Base-by-base conservation (phyloP, 2,113 vertebrate species). In the Pangasianodon gigas region DNA sequence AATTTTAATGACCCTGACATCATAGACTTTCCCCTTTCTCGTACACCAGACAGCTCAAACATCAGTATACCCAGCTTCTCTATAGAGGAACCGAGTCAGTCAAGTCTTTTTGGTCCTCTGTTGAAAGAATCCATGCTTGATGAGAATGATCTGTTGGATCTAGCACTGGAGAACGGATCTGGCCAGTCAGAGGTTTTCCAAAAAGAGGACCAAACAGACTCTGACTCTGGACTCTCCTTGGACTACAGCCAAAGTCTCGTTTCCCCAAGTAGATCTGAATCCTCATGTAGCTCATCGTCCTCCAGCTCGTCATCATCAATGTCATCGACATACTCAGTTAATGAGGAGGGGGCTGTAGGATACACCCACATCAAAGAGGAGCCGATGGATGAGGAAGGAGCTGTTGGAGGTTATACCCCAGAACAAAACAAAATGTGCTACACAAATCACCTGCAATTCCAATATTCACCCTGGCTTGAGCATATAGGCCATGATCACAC, bases 171-270 rank as follows among this genome's bases (percentile, higher is more conserved):
- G 89, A 97, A 98, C 90, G 97, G 96, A 14, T 97, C 98, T 90
- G 96, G 96, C 92, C 96, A 96, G 0, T 95, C 97, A 90, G 96
- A 97, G 94, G 96, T 95, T 69, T 96, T 96, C 21, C 96, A 96
- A 93, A 95, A 97, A 21, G 96, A 97, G 4, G 91, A 91, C 41
- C 93, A 94, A 88, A 96, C 96, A 1, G 98, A 99, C 82, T 98
- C 98, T 0, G 98, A 99, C 94, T 99, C 98, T 0, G 98, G 98
- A 16, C 98, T 99, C 41, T 99, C 98, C 79, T 93, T 99, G 91
- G 96, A 98, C 95, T 98, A 96, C 0, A 98, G 97, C 93, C 97
- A 95, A 94, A 98, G 97, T 29, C 97, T 97, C 2, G 96, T 96
- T 75, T 99, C 98, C 60, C 96, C 97, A 67, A 97, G 96, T 94